Evolutionary conservation across 2,797 vertebrate species (phyloP), one percentile per base, ranked within the genome.

Genomic region (Phalloptychus januarius): DNA sequence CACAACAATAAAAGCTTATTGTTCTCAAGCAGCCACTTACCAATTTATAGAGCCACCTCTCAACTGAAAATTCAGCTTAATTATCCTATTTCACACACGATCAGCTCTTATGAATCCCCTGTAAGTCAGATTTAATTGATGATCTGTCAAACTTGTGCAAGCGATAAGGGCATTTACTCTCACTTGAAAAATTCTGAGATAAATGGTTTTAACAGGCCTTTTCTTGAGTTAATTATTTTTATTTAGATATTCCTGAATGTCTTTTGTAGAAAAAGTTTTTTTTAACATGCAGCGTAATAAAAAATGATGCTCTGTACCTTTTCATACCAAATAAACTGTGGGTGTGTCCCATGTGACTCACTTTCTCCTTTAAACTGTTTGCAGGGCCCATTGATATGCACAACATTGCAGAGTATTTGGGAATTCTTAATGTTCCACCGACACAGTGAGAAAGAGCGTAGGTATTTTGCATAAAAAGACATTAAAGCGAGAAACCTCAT

Each of bases 1-100:
- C 90, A 38, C 79, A 87, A 88, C 42, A 48, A 87, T 92, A 88
- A 95, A 92, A 83, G 82, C 90, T 92, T 91, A 91, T 83, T 90
- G 86, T 85, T 84, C 83, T 89, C 86, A 80, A 84, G 79, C 71
- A 91, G 79, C 75, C 85, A 76, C 83, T 87, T 77, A 12, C 25
- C 69, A 79, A 86, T 92, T 94, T 90, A 94, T 83, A 63, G 83
- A 58, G 72, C 71, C 79, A 82, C 80, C 82, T 88, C 77, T 75
- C 67, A 76, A 76, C 86, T 86, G 74, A 81, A 88, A 84, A 86
- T 84, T 90, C 44, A 83, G 38, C 93, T 91, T 93, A 91, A 93
- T 92, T 91, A 87, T 88, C 80, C 80, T 71, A 84, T 91, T 94
- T 93, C 89, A 89, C 87, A 88, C 86, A 81, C 11, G 31, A 88